Percentiles rank a stretch among this genome's conserved stretches.
These are phyloP conservation scores for Micromys minutus DNA, from an alignment of 2,113 vertebrate genomes.

Conservation along the genomic window DNA sequence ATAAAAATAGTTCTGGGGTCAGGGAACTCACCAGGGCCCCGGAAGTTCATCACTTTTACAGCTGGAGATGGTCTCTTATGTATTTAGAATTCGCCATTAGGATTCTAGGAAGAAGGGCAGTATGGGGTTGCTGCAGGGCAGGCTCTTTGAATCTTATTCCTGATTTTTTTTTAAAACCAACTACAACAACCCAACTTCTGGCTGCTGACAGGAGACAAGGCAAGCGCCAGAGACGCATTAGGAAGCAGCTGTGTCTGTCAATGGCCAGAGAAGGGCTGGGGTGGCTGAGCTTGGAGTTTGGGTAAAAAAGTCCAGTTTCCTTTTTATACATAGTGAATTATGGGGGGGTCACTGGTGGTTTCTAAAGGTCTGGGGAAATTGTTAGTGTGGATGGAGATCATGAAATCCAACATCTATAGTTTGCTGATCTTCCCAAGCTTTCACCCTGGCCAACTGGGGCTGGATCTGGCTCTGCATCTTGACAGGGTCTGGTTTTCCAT, in stretches of 20 bases:
- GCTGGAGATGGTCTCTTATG: constrained; percentile 89
- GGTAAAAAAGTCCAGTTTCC: constrained; percentile 78
- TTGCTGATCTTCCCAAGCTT: neutral
- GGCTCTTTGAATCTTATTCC: constrained; percentile 88
- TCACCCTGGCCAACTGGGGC: neutral
- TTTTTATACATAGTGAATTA: constrained; percentile 59
- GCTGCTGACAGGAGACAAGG: constrained; percentile 88
- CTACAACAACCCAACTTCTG: constrained; percentile 80
- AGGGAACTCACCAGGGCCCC: constrained; percentile 85
- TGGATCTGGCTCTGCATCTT: neutral
- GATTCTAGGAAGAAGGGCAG: constrained; percentile 89
- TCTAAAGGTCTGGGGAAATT: constrained; percentile 26
- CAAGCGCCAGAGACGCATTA: constrained; percentile 86
- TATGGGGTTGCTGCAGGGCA: constrained; percentile 90
- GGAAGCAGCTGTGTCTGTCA: constrained; percentile 86
- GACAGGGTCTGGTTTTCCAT: neutral
- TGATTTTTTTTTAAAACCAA: constrained; percentile 68
- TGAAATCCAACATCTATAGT: neutral
- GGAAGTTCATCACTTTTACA: constrained; percentile 87
- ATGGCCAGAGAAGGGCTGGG: constrained; percentile 83
- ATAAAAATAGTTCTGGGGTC: constrained; percentile 89
- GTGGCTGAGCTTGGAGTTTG: constrained; percentile 84
- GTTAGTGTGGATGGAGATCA: neutral
- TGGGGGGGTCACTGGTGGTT: constrained; percentile 66
- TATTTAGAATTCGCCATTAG: constrained; percentile 90